Conservation (phyloP, 1,140 invertebrate species). For the Panagrolaimus sp. region DNA sequence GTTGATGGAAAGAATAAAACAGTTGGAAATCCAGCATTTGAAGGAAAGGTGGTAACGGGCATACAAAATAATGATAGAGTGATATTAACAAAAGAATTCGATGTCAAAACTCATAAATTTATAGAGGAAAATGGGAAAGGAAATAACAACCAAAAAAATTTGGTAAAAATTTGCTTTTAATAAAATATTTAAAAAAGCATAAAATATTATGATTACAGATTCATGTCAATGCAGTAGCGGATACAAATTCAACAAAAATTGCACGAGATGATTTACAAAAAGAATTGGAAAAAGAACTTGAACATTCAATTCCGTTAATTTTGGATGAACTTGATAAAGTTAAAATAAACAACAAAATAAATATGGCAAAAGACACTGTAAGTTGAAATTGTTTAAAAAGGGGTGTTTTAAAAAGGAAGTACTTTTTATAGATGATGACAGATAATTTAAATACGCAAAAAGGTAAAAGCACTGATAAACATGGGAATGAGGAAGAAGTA, state of each 20-base stretch:
- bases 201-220: conserved; percentile 32
- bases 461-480: not conserved
- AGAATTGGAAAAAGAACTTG: conserved; percentile 41
- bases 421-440: conserved; percentile 12
- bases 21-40: conserved; percentile 3
- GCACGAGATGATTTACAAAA: conserved; percentile 33
- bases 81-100: not conserved
- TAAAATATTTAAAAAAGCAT: not conserved
- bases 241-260: conserved; percentile 39
- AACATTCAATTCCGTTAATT: conserved; percentile 42
- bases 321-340: conserved; percentile 38
- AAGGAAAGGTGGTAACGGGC: conserved; percentile 9
- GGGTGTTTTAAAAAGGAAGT: not conserved
- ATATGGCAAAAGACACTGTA: not conserved
- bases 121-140: not conserved
- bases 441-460: conserved; percentile 6
- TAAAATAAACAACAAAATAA: conserved; percentile 24
- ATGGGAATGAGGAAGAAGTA: conserved; percentile 17
- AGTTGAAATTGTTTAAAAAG: not conserved
- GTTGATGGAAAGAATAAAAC: not conserved
- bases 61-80: conserved; percentile 14
- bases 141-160: not conserved
- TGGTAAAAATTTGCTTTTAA: conserved; percentile 9
- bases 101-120: not conserved
- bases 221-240: conserved; percentile 40